Base-by-base conservation (phyloP, 2,113 vertebrate species). In the Podarcis raffonei region DNA sequence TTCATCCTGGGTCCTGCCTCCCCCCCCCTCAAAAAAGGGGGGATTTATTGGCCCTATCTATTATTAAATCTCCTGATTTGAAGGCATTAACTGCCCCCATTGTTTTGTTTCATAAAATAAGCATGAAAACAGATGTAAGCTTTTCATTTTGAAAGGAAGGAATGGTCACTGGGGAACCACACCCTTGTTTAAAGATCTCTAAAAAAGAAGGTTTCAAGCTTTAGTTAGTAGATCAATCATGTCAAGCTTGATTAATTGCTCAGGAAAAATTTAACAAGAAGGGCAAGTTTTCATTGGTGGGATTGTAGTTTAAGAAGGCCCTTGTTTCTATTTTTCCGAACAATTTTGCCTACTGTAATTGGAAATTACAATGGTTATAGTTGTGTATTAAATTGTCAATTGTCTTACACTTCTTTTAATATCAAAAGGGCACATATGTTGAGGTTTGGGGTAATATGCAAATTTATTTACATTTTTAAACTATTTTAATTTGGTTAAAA, bases 31-130 rank as follows among this genome's bases (percentile, higher is more conserved):
- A 2, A 48, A 48, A 48, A 12, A 71, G 88, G 91, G 72, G 13
- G 48, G 0, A 65, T 66, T 8, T 75, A 15, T 0, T 0, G 82
- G 1, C 83, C 77, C 2, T 32, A 9, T 85, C 22, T 37, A 0
- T 0, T 37, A 22, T 27, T 81, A 9, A 0, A 0, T 86, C 62
- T 7, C 20, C 0, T 20, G 42, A 22, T 87, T 76, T 1, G 18
- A 74, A 84, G 42, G 59, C 82, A 80, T 5, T 42, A 79, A 66
- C 62, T 81, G 81, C 48, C 5, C 0, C 62, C 62, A 23, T 79
- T 59, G 39, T 65, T 0, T 87, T 76, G 12, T 81, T 25, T 2
- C 62, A 2, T 20, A 48, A 66, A 81, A 42, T 74, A 11, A 62
- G 0, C 0, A 23, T 0, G 0, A 25, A 74, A 37, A 85, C 42